Evolutionary conservation across 1,140 invertebrate genomes (phyloP), one percentile per base, ranked within the genome.

Genomic region (Zaprionus kolodkinae): DNA sequence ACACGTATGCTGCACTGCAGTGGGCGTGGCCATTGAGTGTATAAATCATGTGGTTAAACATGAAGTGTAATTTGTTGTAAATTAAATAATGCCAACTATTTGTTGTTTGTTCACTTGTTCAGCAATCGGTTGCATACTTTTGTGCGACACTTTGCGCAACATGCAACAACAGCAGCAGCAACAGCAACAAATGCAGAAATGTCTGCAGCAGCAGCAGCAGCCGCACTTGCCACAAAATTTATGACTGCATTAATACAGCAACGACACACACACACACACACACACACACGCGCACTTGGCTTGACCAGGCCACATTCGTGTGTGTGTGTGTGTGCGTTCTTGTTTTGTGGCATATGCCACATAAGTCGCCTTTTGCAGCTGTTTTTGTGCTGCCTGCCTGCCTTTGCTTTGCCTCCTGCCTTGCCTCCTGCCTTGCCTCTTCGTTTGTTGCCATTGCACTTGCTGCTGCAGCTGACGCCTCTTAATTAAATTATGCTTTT

Each of bases 401-500:
- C 45, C 45, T 50, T 50, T 17, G 45, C 3, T 25, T 50, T 12
- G 21, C 15, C 45, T 50, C 11, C 45, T 50, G 45, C 21, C 17
- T 50, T 50, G 45, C 21, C 17, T 50, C 17, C 17, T 1, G 17
- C 7, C 15, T 10, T 57, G 38, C 21, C 56, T 12, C n/a, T 10
- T n/a, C 12, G 38, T 43, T 65, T 67, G 61, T 63, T 66, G 57
- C 13, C 66, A 55, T 52, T 25, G 30, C 17, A 48, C 72, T 71
- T 70, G 69, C 64, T 71, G 77, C 65, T 73, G 64, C 67, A 71
- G 59, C 57, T 64, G 17, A 69, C 60, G 75, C 67, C 82, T 78
- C 76, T 86, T 86, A 86, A 86, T 86, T 86, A 81, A 87, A 87
- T 87, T 87, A 87, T 83, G 79, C 72, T 87, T 83, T 87, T 87